Evolutionary conservation across 2,888 invertebrate species (phyloP), one percentile per base, ranked within the genome.

Genomic region (Meiosimyza decipiens): DNA sequence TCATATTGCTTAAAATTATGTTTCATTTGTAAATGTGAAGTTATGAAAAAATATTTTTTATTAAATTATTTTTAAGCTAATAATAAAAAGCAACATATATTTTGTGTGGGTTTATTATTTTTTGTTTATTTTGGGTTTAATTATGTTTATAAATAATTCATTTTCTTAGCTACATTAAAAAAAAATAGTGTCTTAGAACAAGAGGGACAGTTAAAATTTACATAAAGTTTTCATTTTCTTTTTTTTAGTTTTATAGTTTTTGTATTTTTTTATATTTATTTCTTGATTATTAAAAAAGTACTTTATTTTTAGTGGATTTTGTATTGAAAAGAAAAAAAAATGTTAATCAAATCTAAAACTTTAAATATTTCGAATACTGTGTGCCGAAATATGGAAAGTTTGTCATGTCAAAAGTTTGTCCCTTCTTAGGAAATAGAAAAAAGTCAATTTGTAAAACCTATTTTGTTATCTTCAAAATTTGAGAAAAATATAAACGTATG

Each of bases 11-110:
- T 71, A 16, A 64, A 16, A 69, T 71, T 75, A 67, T 75, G 73
- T 75, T 71, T 73, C 75, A 28, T 75, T 71, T 55, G 57, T 63
- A 16, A 13, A 47, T 63, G n/a, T 63, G 9, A 75, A 75, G 64
- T 74, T 71, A 68, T 55, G 59, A 65, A 71, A 64, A 50, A 51
- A 55, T 9, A 72, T 33, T 70, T 47, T 51, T 71, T 22, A 60
- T 18, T 71, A 59, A 71, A 68, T 71, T 22, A 68, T 16, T 72
- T 51, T 28, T 28, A 68, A 50, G 66, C 57, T 55, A 71, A 63
- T 50, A 70, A 50, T 64, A 40, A 57, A 60, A 55, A 71, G 71
- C 63, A 54, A 63, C 52, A 62, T 73, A 67, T 69, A 71, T 73
- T 73, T 62, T 74, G 69, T 73, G 60, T 59, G 18, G 59, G 15